A percentile compares a stretch with the other conserved stretches of the same genome.
Conservation (phyloP, 2,888 invertebrate genomes). For the Rhagonycha lutea region DNA sequence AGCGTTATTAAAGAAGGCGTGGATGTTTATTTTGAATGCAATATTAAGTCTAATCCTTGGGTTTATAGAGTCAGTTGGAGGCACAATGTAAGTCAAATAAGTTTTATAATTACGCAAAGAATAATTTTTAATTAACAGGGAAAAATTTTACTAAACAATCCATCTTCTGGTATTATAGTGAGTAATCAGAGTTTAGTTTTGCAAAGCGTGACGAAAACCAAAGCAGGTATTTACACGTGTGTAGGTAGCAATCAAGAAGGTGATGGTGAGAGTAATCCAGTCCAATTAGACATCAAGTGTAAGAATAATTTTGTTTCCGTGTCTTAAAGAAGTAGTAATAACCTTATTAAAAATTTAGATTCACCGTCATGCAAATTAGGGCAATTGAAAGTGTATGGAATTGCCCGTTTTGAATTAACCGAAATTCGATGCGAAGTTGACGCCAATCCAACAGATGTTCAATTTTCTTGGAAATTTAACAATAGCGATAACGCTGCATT, state of each 20-base stretch:
- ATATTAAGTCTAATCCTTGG: constrained; percentile 86
- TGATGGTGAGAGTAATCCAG: constrained; percentile 83
- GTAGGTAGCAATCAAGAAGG: constrained; percentile 87
- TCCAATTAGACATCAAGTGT: constrained; percentile 86
- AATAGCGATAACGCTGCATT: constrained; percentile 72
- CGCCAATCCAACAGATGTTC: constrained; percentile 70
- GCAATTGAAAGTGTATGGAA: constrained; percentile 71
- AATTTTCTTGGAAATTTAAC: constrained; percentile 78
- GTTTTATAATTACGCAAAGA: constrained; percentile 5
- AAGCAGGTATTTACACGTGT: constrained; percentile 85
- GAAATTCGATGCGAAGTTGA: constrained; percentile 74
- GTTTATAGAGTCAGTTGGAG: constrained; percentile 78
- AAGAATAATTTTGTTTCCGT: constrained; percentile 52
- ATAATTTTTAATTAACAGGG: constrained; percentile 59
- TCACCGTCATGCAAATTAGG: constrained; percentile 72
- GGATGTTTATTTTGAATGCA: constrained; percentile 90
- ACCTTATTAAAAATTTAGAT: constrained; percentile 56
- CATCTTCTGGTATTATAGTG: constrained; percentile 78
- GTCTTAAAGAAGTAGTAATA: not conserved
- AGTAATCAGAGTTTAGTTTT: constrained; percentile 90
- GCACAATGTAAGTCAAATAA: constrained; percentile 67
- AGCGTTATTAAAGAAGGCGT: constrained; percentile 83
- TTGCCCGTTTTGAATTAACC: constrained; percentile 72
- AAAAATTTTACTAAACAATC: constrained; percentile 77
- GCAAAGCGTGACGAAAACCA: constrained; percentile 76